Conservation (phyloP, 2,113 vertebrate genomes). For the Tragulus kanchil region DNA sequence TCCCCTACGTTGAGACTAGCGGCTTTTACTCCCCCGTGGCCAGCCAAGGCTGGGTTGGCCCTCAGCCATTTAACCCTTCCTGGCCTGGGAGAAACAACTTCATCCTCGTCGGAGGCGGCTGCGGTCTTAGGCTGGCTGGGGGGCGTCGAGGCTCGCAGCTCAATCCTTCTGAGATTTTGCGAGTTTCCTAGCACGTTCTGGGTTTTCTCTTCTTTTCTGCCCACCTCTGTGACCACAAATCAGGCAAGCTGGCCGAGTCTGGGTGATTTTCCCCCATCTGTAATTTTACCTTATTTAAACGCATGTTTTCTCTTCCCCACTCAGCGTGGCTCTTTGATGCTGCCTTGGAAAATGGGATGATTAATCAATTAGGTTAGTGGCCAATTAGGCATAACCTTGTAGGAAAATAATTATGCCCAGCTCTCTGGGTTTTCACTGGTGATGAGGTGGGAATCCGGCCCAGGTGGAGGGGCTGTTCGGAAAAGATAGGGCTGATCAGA, state of each 20-base stretch:
- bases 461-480: conserved; percentile 67
- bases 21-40: background rate
- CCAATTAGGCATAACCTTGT: conserved; percentile 86
- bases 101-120: background rate
- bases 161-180: background rate
- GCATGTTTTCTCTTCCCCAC: background rate
- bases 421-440: conserved; percentile 66
- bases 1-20: background rate
- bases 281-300: background rate
- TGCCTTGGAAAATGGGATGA: conserved; percentile 77
- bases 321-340: conserved; percentile 66
- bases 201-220: background rate
- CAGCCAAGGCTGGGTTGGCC: background rate
- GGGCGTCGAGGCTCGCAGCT: background rate
- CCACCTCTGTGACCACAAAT: background rate
- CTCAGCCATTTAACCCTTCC: conserved; percentile 45
- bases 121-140: background rate
- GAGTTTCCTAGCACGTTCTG: background rate
- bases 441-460: conserved; percentile 75
- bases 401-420: conserved; percentile 82
- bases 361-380: conserved; percentile 86
- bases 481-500: conserved; percentile 49
- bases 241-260: background rate
- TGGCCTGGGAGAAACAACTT: conserved; percentile 56
- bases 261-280: background rate